A percentile compares a stretch with the other conserved stretches of the same genome.
Conservation (phyloP, 2,888 invertebrate species). For the Troides aeacus region DNA sequence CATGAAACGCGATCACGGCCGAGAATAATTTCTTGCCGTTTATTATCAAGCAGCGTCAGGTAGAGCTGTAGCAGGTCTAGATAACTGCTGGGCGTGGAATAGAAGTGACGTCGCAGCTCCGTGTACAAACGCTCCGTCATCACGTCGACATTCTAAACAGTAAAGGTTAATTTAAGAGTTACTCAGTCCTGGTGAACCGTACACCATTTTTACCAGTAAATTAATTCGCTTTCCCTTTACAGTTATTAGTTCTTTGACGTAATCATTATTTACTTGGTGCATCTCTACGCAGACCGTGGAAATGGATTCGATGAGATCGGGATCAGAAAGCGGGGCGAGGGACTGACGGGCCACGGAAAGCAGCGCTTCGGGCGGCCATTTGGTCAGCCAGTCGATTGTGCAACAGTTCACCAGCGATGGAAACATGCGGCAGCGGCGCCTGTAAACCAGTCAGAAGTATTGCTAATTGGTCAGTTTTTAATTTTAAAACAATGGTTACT, state of each 20-base stretch:
- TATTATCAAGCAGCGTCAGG: conserved; percentile 83
- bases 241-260: too few species aligned
- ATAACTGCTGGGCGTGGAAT: conserved; percentile 95
- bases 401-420: conserved; percentile 96
- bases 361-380: conserved; percentile 94
- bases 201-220: too few species aligned
- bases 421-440: conserved; percentile 94
- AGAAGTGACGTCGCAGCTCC: conserved; percentile 92
- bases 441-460: conserved; percentile 40
- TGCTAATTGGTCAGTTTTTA: neutral
- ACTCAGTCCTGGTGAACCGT: too few species aligned
- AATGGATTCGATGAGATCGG: conserved; percentile 62
- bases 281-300: conserved; percentile 65
- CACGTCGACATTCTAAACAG: conserved; percentile 86
- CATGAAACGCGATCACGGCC: conserved; percentile 86
- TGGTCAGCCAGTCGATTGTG: conserved; percentile 96
- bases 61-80: conserved; percentile 91
- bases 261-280: conserved; percentile 58
- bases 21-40: conserved; percentile 84
- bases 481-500: neutral
- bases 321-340: conserved; percentile 80
- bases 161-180: neutral
- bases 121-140: conserved; percentile 88
- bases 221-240: too few species aligned
- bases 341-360: conserved; percentile 89